Evolutionary conservation across 2,888 invertebrate species (phyloP), one percentile per base, ranked within the genome.

Genomic region (Pachymerium ferrugineum): DNA sequence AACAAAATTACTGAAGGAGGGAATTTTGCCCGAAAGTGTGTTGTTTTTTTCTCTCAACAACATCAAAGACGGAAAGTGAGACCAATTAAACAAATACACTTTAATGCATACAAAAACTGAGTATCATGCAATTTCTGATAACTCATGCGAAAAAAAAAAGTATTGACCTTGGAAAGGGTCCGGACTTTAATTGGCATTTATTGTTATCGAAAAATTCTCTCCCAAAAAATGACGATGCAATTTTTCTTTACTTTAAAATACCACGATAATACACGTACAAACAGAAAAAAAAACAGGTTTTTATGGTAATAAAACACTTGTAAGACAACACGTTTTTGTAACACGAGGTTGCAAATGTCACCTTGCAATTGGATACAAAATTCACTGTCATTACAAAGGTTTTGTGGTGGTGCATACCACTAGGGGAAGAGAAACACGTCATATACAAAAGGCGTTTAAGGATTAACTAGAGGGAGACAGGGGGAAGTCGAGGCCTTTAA

Each of bases 271-370:
- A n/a, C n/a, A n/a, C n/a, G n/a, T n/a, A n/a, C n/a, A n/a, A n/a
- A n/a, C n/a, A n/a, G n/a, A n/a, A n/a, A n/a, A n/a, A n/a, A n/a
- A 62, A 62, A 62, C 62, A 28, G 28, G 62, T 62, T 62, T 62
- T 62, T n/a, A 62, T 28, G 28, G 28, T 62, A 62, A 62, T 28
- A 62, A 62, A 62, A 10, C 62, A 62, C 62, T 62, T 62, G 62
- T 28, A 62, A 62, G 28, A 22, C 62, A 62, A 62, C 62, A 62
- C 62, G 12, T n/a, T 62, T 62, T 25, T 22, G 0, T 62, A 28
- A 62, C 28, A 28, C 62, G 28, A 19, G 10, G 16, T 22, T 6
- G 12, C 28, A 12, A 22, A 28, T 28, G 62, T 25, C 62, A 25
- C 28, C 62, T 25, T 62, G 62, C 62, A 62, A 62, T 62, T 22